These are phyloP conservation scores for Ailurus styani DNA, from an alignment of 2,113 vertebrate species.

Conservation along the genomic window DNA sequence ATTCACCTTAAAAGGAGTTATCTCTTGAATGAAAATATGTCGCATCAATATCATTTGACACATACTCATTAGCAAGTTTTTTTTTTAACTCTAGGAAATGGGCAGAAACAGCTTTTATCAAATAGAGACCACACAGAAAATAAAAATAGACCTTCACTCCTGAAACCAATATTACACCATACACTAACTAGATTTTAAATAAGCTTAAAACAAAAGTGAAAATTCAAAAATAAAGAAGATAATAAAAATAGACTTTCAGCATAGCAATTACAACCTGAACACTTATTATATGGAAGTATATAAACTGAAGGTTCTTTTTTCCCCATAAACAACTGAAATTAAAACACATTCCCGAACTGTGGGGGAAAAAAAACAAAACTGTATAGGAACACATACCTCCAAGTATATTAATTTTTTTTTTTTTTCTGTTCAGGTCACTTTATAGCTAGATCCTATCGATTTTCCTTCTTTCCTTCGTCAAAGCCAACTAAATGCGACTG, in stretches of 20 bases:
- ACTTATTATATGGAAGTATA: neutral
- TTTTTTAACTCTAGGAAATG: neutral
- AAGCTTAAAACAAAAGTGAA: neutral
- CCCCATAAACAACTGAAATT: neutral
- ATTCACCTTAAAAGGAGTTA: neutral
- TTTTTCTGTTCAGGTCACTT: neutral
- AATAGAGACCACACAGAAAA: neutral
- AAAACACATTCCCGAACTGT: neutral
- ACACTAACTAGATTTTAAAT: neutral
- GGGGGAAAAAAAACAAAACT: neutral
- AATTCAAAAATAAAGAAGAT: neutral
- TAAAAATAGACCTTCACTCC: neutral
- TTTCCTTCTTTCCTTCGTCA: neutral
- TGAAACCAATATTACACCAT: neutral
- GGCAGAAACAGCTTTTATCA: neutral
- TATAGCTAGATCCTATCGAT: neutral
- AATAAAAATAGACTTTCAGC: neutral
- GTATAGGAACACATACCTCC: neutral
- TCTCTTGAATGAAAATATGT: neutral
- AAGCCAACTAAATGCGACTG: neutral
- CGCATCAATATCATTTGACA: neutral
- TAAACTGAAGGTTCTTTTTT: too few relatives aligned
- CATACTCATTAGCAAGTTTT: neutral
- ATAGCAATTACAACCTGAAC: neutral
- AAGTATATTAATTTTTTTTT: neutral